A percentile compares a stretch with the other conserved stretches of the same genome.
Conservation (phyloP, 2,888 invertebrate genomes). For the Caenorhabditis zanzibari region DNA sequence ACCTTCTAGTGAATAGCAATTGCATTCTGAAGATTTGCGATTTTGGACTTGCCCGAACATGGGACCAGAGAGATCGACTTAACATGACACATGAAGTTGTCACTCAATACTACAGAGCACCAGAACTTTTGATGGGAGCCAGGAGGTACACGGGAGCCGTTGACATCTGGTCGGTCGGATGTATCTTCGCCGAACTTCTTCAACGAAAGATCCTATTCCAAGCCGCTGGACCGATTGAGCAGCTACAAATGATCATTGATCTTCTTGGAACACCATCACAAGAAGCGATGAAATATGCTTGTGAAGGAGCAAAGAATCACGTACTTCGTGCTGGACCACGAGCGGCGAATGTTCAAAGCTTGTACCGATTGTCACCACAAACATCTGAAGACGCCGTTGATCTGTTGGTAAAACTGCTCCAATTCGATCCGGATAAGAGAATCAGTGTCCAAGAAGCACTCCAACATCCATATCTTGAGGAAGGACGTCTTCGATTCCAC, state of each 20-base stretch:
- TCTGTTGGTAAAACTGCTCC: constrained; percentile 96
- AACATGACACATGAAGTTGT: constrained; percentile 99
- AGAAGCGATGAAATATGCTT: constrained; percentile 97
- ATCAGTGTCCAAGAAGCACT: constrained; percentile 96
- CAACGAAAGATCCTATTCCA: constrained; percentile 97
- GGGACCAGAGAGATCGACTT: constrained; percentile 94
- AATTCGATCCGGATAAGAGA: constrained; percentile 92
- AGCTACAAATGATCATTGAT: constrained; percentile 98
- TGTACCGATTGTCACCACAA: constrained; percentile 94
- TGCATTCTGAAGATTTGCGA: constrained; percentile 99
- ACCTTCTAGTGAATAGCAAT: constrained; percentile 98
- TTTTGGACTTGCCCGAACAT: constrained; percentile 97
- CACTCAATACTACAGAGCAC: constrained; percentile 99
- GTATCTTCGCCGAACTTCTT: constrained; percentile 98
- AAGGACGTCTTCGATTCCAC: constrained; percentile 97
- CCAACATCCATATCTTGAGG: constrained; percentile 97
- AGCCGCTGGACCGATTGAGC: constrained; percentile 97
- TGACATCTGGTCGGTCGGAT: constrained; percentile 99
- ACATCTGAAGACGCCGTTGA: constrained; percentile 99
- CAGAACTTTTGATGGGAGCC: constrained; percentile 99
- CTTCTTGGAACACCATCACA: constrained; percentile 95
- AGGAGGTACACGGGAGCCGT: constrained; percentile 94
- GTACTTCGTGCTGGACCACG: constrained; percentile 85
- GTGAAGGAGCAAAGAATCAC: constrained; percentile 94
- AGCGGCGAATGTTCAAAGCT: constrained; percentile 78